These are phyloP conservation scores for Chiloscyllium punctatum DNA, from an alignment of 2,797 vertebrate species.

Conservation along the genomic window DNA sequence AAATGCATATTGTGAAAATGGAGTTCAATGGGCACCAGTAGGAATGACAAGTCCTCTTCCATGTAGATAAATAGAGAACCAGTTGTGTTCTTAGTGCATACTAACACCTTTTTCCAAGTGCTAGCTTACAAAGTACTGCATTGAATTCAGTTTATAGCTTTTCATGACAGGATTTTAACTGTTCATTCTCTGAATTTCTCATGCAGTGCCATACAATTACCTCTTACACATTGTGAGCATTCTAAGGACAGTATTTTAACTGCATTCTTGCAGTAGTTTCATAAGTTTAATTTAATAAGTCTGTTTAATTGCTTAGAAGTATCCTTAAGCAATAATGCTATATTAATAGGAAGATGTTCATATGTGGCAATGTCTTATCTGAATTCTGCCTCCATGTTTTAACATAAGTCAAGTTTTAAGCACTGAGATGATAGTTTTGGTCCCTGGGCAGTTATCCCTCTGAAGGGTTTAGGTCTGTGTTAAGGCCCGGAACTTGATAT, in stretches of 20 bases:
- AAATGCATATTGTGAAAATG: neutral
- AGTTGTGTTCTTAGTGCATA: neutral
- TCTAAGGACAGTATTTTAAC: neutral
- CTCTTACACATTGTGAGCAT: neutral
- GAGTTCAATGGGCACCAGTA: neutral
- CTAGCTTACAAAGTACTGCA: neutral
- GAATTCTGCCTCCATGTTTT: neutral
- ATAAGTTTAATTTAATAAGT: neutral
- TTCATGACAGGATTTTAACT: neutral
- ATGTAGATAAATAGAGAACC: neutral
- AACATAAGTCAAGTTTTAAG: too few relatives aligned
- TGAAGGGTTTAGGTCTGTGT: neutral
- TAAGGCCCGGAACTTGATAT: neutral
- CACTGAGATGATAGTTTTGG: neutral
- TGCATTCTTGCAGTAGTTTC: neutral
- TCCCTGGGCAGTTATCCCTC: neutral
- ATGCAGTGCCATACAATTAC: neutral
- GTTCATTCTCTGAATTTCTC: neutral
- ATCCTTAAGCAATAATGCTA: neutral
- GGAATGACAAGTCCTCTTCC: neutral
- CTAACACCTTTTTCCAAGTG: neutral
- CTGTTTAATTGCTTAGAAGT: neutral
- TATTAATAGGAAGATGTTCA: neutral
- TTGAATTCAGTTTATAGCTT: neutral
- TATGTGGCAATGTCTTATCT: neutral